These are phyloP conservation scores for Cynodonichthys magdalenae DNA, from an alignment of 2,797 vertebrate species.

Conservation along the genomic window DNA sequence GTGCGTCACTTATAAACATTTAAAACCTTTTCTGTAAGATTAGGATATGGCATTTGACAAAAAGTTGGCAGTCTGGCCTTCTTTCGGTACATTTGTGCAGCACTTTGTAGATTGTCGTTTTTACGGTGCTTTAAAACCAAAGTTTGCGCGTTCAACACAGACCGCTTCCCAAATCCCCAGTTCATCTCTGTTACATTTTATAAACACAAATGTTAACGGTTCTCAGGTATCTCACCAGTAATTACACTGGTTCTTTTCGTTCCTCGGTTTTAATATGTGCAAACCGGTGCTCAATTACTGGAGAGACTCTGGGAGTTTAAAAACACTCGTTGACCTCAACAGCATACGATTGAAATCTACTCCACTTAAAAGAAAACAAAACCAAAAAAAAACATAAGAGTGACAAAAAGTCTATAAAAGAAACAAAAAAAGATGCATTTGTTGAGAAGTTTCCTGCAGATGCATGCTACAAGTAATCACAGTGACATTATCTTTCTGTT, in stretches of 20 bases:
- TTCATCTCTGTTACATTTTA: slow-evolving; percentile 26
- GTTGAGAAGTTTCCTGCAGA: slow-evolving; percentile 61
- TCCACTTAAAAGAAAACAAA: slow-evolving; percentile 46
- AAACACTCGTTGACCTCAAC: slow-evolving; percentile 30
- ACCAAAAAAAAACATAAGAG: slow-evolving; percentile 42
- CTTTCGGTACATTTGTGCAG: slow-evolving; percentile 64
- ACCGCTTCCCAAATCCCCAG: slow-evolving; percentile 17
- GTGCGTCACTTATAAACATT: slow-evolving; percentile 59
- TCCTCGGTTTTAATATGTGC: slow-evolving; percentile 35
- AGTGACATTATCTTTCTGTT: slow-evolving; percentile 74
- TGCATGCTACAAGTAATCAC: slow-evolving; percentile 81
- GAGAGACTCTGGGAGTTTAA: slow-evolving; percentile 1
- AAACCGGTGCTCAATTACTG: slow-evolving; percentile 33
- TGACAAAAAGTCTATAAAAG: slow-evolving; percentile 33
- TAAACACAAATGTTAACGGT: slow-evolving; percentile 55
- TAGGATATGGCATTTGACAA: slow-evolving; percentile 61
- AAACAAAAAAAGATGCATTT: slow-evolving; percentile 43
- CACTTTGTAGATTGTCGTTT: slow-evolving; percentile 72
- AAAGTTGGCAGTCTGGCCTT: slow-evolving; percentile 57
- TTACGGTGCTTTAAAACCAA: slow-evolving; percentile 41
- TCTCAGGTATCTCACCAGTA: slow-evolving; percentile 34
- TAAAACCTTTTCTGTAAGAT: slow-evolving; percentile 66
- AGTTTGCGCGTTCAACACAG: slow-evolving; percentile 33
- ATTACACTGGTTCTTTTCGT: slow-evolving; percentile 4
- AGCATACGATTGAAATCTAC: slow-evolving; percentile 47